These are phyloP conservation scores for Bimastos eiseni DNA, from an alignment of 2,888 invertebrate genomes.

Conservation along the genomic window DNA sequence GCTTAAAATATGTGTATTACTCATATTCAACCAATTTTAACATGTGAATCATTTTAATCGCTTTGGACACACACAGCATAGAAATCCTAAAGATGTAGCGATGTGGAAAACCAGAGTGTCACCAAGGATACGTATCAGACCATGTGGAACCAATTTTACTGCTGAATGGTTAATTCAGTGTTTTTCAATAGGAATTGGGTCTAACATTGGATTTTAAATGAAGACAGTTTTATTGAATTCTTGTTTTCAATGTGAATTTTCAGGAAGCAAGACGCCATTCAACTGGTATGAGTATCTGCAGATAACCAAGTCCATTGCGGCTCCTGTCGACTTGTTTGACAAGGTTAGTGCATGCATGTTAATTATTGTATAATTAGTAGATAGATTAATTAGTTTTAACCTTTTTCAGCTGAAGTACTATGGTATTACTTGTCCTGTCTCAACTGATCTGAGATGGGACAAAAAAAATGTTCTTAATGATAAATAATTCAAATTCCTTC, in stretches of 20 bases:
- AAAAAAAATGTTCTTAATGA: neutral
- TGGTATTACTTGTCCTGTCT: neutral
- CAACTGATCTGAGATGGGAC: neutral
- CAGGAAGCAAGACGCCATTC: conserved; percentile 70
- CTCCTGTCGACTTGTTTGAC: conserved; percentile 77
- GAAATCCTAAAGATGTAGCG: no score
- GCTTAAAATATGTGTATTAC: no score
- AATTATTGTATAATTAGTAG: neutral
- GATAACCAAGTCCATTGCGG: conserved; percentile 71
- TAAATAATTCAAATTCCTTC: neutral
- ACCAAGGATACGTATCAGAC: no score
- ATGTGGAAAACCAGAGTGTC: no score
- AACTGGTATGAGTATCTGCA: conserved; percentile 77
- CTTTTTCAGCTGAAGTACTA: neutral
- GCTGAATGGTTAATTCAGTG: no score
- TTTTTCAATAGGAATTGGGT: neutral
- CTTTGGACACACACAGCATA: no score
- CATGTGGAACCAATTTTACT: no score
- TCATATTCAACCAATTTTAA: no score
- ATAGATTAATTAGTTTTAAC: neutral
- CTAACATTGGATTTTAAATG: neutral
- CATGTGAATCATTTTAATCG: no score
- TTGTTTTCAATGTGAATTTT: neutral
- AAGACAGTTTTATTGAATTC: neutral
- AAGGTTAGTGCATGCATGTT: conserved; percentile 56